Evolutionary conservation across 92 coral and sea anemone species (phyloP).

Genomic region (Heteractis magnifica): DNA sequence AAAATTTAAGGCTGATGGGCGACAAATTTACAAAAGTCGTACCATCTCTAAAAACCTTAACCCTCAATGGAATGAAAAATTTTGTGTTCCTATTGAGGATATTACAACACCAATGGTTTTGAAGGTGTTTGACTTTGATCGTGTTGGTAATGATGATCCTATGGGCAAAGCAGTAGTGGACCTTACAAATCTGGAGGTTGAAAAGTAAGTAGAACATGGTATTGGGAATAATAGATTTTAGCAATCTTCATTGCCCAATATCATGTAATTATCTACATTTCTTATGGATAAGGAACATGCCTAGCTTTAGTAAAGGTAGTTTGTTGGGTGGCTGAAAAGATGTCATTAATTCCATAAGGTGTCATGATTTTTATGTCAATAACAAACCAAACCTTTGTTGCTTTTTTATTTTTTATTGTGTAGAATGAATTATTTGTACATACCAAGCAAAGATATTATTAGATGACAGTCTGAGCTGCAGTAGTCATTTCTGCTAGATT

Average conservation of each 20-base stretch:
- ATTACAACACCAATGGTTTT: conserved; percentile 90
- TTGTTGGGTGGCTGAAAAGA: too few species aligned
- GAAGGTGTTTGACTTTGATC: conserved; percentile 97
- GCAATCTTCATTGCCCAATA: too few species aligned
- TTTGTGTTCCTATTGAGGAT: conserved; percentile 98
- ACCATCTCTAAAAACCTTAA: conserved; percentile 92
- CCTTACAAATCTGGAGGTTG: conserved; percentile 75
- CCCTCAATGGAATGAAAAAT: conserved; percentile 98
- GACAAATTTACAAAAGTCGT: conserved; percentile 93
- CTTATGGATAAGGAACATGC: too few species aligned
- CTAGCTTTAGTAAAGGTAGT: too few species aligned
- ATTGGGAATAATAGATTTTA: background rate
- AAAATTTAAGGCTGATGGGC: conserved; percentile 96
- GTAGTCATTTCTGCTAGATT: background rate
- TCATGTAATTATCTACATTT: too few species aligned
- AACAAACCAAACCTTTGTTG: too few species aligned
- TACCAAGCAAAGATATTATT: too few species aligned
- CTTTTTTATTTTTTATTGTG: too few species aligned
- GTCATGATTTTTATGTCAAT: too few species aligned
- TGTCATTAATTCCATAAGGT: too few species aligned
- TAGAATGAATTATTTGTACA: too few species aligned
- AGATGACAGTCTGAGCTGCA: too few species aligned
- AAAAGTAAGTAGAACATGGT: conserved; percentile 48
- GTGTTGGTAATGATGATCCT: conserved; percentile 96
- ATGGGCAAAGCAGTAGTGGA: conserved; percentile 95